Percentiles rank a stretch among this genome's conserved stretches.
phyloP scores from a whole-genome alignment of 2,113 vertebrate species.

The Lepus americanus region DNA sequence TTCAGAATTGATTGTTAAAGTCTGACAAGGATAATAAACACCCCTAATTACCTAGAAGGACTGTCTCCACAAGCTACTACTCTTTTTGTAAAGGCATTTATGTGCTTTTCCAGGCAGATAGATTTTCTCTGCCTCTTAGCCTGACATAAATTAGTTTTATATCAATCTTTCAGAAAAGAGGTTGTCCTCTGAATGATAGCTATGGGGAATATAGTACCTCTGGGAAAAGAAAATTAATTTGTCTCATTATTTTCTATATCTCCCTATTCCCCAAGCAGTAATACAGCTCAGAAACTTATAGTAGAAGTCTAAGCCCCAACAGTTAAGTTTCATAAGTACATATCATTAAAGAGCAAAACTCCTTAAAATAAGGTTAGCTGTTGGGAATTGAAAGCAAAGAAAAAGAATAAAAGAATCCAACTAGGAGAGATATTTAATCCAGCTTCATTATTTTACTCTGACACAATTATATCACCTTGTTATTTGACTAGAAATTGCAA shows the following conservation, averaged over 20 bases:
- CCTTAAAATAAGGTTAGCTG: constrained; percentile 74
- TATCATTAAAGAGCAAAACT: constrained; percentile 75
- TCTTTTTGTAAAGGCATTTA: constrained; percentile 76
- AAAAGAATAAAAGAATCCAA: constrained; percentile 68
- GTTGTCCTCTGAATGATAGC: constrained; percentile 77
- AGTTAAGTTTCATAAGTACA: constrained; percentile 74
- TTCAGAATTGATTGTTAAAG: constrained; percentile 73
- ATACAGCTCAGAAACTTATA: constrained; percentile 60
- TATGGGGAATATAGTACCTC: constrained; percentile 72
- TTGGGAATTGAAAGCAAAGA: constrained; percentile 70
- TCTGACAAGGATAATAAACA: constrained; percentile 77
- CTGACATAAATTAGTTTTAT: constrained; percentile 82
- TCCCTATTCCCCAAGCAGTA: constrained; percentile 74
- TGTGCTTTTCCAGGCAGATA: constrained; percentile 67
- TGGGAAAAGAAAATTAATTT: constrained; percentile 83
- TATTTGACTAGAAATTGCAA: constrained; percentile 71
- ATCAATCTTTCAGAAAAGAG: constrained; percentile 74
- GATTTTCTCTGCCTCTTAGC: constrained; percentile 50
- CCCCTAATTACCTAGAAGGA: constrained; percentile 77
- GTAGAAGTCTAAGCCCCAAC: constrained; percentile 74
- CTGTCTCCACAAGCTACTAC: constrained; percentile 59
- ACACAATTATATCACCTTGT: constrained; percentile 67
- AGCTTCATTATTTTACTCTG: constrained; percentile 75
- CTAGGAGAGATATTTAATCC: constrained; percentile 68
- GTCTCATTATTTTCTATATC: constrained; percentile 79